Base-by-base conservation (phyloP, 2,797 vertebrate genomes). In the Serranus cabrilla region DNA sequence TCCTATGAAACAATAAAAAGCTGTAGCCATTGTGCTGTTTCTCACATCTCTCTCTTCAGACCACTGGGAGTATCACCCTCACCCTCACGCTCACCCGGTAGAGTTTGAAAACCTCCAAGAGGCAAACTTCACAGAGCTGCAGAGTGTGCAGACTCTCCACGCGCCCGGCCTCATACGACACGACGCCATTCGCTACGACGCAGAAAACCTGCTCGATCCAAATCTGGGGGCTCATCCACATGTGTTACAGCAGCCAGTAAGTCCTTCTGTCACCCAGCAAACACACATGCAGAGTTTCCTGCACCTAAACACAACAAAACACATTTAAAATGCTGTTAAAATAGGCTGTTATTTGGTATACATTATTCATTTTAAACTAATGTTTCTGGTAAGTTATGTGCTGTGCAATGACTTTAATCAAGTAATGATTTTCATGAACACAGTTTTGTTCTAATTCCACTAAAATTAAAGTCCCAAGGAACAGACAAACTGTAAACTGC, bases 61-160 rank as follows among this genome's bases (percentile, higher is more conserved):
- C 72, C 97, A 98, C 84, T 99, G 97, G 98, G 97, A 99, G 9
- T 98, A 97, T 78, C 96, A 96, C 74, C 37, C 94, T n/a, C 96
- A 96, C 70, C 95, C 96, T 62, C 96, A 96, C 27, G 93, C 96
- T 13, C 94, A 98, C 89, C 93, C 96, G 61, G 94, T 81, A 6
- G 98, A 99, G 50, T 98, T 98, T 62, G 97, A 99, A 86, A 96
- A 90, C 87, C 96, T 99, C 60, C 90, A 95, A 7, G 98, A 99
- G 77, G 95, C 93, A 61, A 97, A 99, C 86, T 98, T 99, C 93
- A 99, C 98, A 11, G 98, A 99, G 77, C 94, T 99, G 71, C 98
- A 99, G 94, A 99, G 97, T 0, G 97, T 99, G n/a, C 97, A 96
- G 87, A 92, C 97, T 14, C 96, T 97, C 0, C 98, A 98, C 91